A percentile compares a stretch with the other conserved stretches of the same genome.
Evolutionary conservation across 1,140 invertebrate species (phyloP).

Genomic region (Calycopis cecrops): DNA sequence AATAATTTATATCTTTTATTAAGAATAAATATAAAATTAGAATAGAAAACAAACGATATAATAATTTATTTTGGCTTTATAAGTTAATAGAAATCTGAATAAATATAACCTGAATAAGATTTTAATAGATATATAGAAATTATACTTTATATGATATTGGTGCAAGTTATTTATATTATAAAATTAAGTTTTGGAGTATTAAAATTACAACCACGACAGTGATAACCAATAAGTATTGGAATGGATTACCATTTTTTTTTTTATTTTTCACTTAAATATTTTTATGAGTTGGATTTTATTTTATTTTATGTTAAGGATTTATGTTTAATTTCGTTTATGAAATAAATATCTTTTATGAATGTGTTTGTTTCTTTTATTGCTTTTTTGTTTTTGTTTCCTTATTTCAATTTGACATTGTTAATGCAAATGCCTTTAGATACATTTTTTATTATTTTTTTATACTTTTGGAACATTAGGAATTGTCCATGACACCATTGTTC

Average conservation of each 20-base stretch:
- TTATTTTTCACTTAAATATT: conserved; percentile 1
- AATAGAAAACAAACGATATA: too few relatives aligned
- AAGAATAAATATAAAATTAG: too few relatives aligned
- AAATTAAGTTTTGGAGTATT: conserved; percentile 18
- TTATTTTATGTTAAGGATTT: conserved; percentile 36
- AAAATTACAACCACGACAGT: conserved; percentile 10
- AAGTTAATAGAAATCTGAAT: too few relatives aligned
- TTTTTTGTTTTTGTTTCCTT: conserved; percentile 29
- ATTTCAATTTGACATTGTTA: conserved; percentile 20
- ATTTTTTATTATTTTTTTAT: conserved; percentile 9
- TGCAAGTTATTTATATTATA: conserved; percentile 2
- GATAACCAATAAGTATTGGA: conserved; percentile 11
- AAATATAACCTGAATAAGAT: too few relatives aligned
- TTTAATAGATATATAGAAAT: too few relatives aligned
- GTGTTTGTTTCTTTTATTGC: conserved; percentile 30
- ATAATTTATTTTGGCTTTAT: too few relatives aligned
- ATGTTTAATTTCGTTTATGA: conserved; percentile 46
- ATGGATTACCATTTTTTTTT: conserved; percentile 11
- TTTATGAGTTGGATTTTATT: conserved; percentile 15
- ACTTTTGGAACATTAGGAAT: too few relatives aligned
- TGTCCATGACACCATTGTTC: too few relatives aligned
- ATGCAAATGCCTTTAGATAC: background rate
- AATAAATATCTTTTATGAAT: conserved; percentile 45
- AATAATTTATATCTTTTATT: too few relatives aligned
- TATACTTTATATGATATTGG: background rate